These are phyloP conservation scores for Nemoura dubitans DNA, from an alignment of 2,888 invertebrate species.

Conservation along the genomic window DNA sequence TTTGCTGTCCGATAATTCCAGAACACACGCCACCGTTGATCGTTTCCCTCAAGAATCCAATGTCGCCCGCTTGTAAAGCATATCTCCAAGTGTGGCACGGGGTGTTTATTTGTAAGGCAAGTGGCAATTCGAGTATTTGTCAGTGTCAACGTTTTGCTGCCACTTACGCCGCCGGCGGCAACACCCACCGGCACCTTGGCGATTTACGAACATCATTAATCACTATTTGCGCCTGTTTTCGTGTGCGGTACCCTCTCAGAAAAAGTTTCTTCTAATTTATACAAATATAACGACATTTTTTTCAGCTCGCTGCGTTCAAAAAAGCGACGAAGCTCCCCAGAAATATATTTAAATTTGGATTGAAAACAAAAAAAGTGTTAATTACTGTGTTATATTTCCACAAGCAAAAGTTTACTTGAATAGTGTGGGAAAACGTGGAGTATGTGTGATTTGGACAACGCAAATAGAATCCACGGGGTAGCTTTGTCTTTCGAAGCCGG, in stretches of 20 bases:
- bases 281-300: neutral
- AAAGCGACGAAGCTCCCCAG: too few relatives aligned
- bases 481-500: too few relatives aligned
- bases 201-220: neutral
- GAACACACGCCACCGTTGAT: neutral
- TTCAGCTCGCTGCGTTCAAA: too few relatives aligned
- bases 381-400: too few relatives aligned
- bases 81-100: neutral
- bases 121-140: slow-evolving; percentile 4
- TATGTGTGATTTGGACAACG: too few relatives aligned
- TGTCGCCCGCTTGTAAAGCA: neutral
- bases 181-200: neutral
- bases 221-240: neutral
- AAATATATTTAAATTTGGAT: too few relatives aligned
- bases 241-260: neutral
- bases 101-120: neutral
- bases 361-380: too few relatives aligned
- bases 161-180: neutral
- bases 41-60: neutral
- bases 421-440: too few relatives aligned
- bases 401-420: too few relatives aligned
- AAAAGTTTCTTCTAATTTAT: neutral
- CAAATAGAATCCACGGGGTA: too few relatives aligned
- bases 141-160: neutral
- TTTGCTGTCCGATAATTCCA: slow-evolving; percentile 14